phyloP scores from a whole-genome alignment of 2,113 vertebrate species.

The Chaetodon trifascialis region DNA sequence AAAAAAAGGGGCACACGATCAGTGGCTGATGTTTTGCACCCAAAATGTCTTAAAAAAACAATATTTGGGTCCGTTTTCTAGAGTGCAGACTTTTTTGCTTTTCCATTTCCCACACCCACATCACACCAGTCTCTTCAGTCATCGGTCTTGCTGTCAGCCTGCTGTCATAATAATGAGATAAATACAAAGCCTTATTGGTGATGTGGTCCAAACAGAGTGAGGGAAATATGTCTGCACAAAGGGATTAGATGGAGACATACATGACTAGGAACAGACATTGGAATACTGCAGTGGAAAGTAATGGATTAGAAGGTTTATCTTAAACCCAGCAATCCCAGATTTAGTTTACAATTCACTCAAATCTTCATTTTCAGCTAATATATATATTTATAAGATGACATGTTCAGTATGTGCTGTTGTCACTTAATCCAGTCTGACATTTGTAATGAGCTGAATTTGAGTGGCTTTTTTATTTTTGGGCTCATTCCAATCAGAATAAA shows the following conservation, averaged over 20 bases:
- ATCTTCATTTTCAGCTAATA: neutral
- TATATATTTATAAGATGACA: no score
- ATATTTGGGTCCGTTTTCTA: no score
- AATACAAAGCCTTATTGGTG: neutral
- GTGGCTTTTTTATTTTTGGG: neutral
- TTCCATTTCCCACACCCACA: neutral
- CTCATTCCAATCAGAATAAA: neutral
- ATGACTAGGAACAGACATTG: neutral
- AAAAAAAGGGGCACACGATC: no score
- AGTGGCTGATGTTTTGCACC: no score
- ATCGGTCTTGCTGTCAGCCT: constrained; percentile 7
- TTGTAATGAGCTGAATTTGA: neutral
- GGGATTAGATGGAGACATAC: neutral
- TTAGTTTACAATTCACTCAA: neutral
- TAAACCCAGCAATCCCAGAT: neutral
- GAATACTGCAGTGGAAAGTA: neutral
- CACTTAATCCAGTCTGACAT: neutral
- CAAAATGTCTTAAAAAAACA: no score
- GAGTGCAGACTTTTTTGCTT: no score
- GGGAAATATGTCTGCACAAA: neutral
- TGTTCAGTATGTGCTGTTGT: neutral
- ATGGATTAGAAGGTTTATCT: no score
- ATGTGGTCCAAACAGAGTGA: neutral
- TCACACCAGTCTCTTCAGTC: neutral
- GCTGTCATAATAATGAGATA: constrained; percentile 6